Conservation (phyloP, 2,888 invertebrate genomes). For the Xanthostigma xanthostigma region DNA sequence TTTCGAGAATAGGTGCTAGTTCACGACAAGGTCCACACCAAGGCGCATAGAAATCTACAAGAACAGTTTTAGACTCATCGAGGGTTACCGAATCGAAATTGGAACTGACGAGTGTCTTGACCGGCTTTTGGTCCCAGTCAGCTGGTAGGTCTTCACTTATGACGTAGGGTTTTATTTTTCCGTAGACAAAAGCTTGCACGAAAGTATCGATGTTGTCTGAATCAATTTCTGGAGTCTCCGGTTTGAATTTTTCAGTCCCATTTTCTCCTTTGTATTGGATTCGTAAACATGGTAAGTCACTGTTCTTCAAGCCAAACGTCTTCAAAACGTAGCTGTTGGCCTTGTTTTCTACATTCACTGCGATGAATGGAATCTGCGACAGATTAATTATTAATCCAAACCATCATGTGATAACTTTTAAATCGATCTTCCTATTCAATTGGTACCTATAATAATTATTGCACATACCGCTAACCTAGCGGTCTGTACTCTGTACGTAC, state of each 20-base stretch:
- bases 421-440: too few relatives aligned
- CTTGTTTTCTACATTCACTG: conserved; percentile 86
- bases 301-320: conserved; percentile 96
- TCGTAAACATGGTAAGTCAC: conserved; percentile 80
- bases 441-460: too few relatives aligned
- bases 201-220: conserved; percentile 61
- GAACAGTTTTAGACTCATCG: too few relatives aligned
- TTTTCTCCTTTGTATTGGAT: conserved; percentile 84
- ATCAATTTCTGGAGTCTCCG: conserved; percentile 53
- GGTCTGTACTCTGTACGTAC: too few relatives aligned
- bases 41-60: conserved; percentile 56
- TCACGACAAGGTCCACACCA: conserved; percentile 65
- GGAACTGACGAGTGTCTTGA: conserved; percentile 42
- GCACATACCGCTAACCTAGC: too few relatives aligned
- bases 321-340: conserved; percentile 96
- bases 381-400: too few relatives aligned
- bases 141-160: conserved; percentile 86
- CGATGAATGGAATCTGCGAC: conserved; percentile 72
- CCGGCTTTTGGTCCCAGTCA: conserved; percentile 93
- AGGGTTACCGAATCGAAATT: too few relatives aligned
- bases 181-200: conserved; percentile 78
- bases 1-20: conserved; percentile 31
- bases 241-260: conserved; percentile 65
- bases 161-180: conserved; percentile 88
- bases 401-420: too few relatives aligned